These are phyloP conservation scores for Bradypodion pumilum DNA, from an alignment of 2,797 vertebrate species.

Conservation along the genomic window DNA sequence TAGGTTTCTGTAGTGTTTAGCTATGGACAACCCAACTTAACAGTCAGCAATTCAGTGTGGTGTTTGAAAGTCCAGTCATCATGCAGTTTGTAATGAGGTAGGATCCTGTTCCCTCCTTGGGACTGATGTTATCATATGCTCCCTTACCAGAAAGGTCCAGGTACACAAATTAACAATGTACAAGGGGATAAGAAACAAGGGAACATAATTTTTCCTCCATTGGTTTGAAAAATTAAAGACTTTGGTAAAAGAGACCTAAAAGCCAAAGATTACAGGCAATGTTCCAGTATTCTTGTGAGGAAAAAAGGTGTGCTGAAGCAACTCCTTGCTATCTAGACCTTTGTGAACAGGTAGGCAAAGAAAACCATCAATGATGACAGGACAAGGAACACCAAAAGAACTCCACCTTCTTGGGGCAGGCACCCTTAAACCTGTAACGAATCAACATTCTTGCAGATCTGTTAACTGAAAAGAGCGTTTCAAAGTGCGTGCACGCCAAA, in stretches of 20 bases:
- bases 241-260: slow-evolving; percentile 43
- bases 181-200: slow-evolving; percentile 8
- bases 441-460: slow-evolving; percentile 49
- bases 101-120: slow-evolving; percentile 78
- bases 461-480: slow-evolving; percentile 52
- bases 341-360: slow-evolving; percentile 83
- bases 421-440: background rate
- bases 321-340: slow-evolving; percentile 72
- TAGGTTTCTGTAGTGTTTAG: slow-evolving; percentile 24
- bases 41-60: slow-evolving; percentile 50
- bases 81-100: slow-evolving; percentile 87
- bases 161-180: slow-evolving; percentile 56
- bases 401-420: slow-evolving; percentile 4
- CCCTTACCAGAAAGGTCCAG: slow-evolving; percentile 82
- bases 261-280: slow-evolving; percentile 60
- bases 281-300: slow-evolving; percentile 55
- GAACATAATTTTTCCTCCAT: slow-evolving; percentile 28
- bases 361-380: slow-evolving; percentile 84
- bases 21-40: slow-evolving; percentile 36
- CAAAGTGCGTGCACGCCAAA: slow-evolving; percentile 38
- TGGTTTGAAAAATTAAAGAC: slow-evolving; percentile 40
- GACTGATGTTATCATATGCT: slow-evolving; percentile 87
- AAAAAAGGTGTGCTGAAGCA: slow-evolving; percentile 50
- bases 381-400: slow-evolving; percentile 78
- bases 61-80: slow-evolving; percentile 82